Conservation (phyloP, 2,113 vertebrate species). For the Alaudala cheleensis region DNA sequence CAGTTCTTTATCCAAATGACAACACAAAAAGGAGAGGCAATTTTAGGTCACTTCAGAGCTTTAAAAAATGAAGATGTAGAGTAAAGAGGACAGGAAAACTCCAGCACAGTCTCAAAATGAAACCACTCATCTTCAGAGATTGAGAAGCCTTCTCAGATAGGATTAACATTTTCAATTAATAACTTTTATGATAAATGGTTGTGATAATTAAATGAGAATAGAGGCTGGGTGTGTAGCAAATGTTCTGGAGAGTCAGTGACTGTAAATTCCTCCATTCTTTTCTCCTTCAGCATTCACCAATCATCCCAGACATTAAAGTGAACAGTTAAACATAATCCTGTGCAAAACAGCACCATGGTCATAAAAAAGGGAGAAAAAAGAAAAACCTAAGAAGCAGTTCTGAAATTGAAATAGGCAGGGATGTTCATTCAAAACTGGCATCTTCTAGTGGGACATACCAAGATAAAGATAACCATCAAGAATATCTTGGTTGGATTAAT, state of each 20-base stretch:
- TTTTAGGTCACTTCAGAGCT: not conserved
- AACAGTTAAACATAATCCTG: not conserved
- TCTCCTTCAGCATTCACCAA: not conserved
- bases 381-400: not conserved
- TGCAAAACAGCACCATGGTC: not conserved
- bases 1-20: not conserved
- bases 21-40: not conserved
- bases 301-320: not conserved
- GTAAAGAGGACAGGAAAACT: not conserved
- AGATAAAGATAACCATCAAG: not conserved
- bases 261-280: not conserved
- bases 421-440: not conserved
- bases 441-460: not conserved
- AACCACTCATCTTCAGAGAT: not conserved
- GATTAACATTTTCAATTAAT: not conserved
- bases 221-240: not conserved
- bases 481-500: constrained; percentile 13
- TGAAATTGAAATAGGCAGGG: not conserved
- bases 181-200: not conserved
- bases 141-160: not conserved
- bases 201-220: not conserved
- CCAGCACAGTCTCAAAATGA: not conserved
- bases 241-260: not conserved
- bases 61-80: not conserved
- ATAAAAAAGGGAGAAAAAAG: not conserved